Base-by-base conservation (phyloP, 2,113 vertebrate species). In the Tor tambroides region DNA sequence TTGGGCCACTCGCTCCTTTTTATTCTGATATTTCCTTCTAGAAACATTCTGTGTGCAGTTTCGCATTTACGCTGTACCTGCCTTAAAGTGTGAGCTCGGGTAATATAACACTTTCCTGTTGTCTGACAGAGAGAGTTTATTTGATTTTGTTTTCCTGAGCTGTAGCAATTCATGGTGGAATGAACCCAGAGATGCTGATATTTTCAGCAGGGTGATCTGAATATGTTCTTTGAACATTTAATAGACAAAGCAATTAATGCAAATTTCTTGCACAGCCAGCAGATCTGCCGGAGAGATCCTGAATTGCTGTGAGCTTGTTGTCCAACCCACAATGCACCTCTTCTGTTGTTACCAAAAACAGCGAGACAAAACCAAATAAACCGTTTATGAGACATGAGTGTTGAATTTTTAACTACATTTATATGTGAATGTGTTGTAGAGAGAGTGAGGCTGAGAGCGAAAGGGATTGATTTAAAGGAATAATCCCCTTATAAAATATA, bases 171-270 rank as follows among this genome's bases (percentile, higher is more conserved):
- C 26, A 11, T 28, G 74, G 51, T 26, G 80, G 54, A 26, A 81
- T 85, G 46, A 86, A 77, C 72, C 59, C 61, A 19, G 76, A 86
- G 84, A 84, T 80, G 65, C 80, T 85, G n/a, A 54, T 75, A 63
- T 87, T 87, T 74, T 90, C 72, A 38, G 32, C 9, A 71, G 41
- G 65, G 15, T 63, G 54, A 69, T 87, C 83, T 89, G 49, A 89
- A 88, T 90, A 88, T 88, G 71, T 63, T 83, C 79, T 88, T 89
- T 92, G 89, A 91, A 91, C 85, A 87, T 89, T 82, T 83, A 78
- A 54, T 84, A 89, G 87, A 90, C 84, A 87, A 91, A 91, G 79
- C 86, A 90, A 89, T 92, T 91, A 86, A 91, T 91, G 90, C 89
- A 88, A 88, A 90, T 91, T 85, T 91, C 46, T 77, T 87, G 88